Evolutionary conservation across 1,140 invertebrate genomes (phyloP).

Genomic region (Drosophila burlai): DNA sequence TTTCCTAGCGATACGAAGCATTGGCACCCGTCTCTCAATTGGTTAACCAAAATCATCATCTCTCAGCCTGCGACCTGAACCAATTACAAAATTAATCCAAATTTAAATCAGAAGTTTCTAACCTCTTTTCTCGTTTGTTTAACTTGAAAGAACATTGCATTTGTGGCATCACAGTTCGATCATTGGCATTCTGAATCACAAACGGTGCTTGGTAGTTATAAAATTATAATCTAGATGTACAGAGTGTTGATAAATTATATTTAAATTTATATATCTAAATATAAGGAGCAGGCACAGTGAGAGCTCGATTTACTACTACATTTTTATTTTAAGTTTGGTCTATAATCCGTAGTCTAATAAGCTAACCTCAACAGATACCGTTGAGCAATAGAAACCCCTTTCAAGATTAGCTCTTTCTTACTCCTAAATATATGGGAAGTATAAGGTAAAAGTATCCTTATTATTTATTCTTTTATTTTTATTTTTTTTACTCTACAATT

Average conservation of each 20-base stretch:
- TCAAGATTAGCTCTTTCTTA: too few relatives aligned
- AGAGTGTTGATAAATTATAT: constrained; percentile 3
- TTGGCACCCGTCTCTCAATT: constrained; percentile 62
- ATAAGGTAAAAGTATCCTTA: neutral
- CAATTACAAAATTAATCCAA: constrained; percentile 37
- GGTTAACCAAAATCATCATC: constrained; percentile 47
- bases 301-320: neutral
- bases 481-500: neutral
- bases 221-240: constrained; percentile 27
- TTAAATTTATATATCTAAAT: neutral
- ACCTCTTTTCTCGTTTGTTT: constrained; percentile 55
- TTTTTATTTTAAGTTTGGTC: neutral
- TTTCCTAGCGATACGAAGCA: constrained; percentile 52
- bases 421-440: neutral
- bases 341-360: neutral
- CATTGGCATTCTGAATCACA: constrained; percentile 71
- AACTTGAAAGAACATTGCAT: constrained; percentile 39
- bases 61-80: constrained; percentile 23
- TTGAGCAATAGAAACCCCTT: neutral
- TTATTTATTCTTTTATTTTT: neutral
- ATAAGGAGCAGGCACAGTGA: constrained; percentile 19
- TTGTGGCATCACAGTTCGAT: constrained; percentile 43
- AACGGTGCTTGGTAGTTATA: constrained; percentile 75
- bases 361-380: neutral
- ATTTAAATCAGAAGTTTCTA: constrained; percentile 53